phyloP scores from a whole-genome alignment of 2,797 vertebrate genomes.

The Anguilla megastoma region DNA sequence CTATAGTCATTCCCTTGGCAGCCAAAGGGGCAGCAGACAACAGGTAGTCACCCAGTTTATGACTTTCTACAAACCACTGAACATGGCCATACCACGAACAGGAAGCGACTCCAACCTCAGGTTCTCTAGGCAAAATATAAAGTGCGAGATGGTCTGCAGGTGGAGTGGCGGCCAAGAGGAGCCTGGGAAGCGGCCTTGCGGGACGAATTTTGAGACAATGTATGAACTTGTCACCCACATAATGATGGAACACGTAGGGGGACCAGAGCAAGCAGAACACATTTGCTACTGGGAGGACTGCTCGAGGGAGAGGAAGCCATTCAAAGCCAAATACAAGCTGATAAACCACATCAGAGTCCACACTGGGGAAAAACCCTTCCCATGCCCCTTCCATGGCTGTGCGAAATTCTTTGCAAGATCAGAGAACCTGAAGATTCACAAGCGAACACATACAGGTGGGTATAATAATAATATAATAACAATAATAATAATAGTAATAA shows the following conservation, averaged over 20 bases:
- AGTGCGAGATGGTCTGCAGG: conserved; percentile 74
- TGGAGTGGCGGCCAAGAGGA: conserved; percentile 73
- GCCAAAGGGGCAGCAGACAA: conserved; percentile 68
- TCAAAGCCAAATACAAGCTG: conserved; percentile 77
- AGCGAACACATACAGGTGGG: conserved; percentile 79
- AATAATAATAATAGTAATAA: conserved; percentile 19
- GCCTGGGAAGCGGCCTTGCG: conserved; percentile 65
- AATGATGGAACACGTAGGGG: conserved; percentile 76
- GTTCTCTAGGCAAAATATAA: conserved; percentile 70
- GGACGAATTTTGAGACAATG: conserved; percentile 75
- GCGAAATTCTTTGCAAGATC: conserved; percentile 76
- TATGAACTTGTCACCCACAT: conserved; percentile 80
- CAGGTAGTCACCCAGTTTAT: conserved; percentile 72
- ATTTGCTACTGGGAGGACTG: conserved; percentile 77
- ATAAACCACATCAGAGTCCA: conserved; percentile 74
- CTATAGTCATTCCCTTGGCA: conserved; percentile 66
- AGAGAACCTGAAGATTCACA: conserved; percentile 79
- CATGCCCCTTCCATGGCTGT: conserved; percentile 69
- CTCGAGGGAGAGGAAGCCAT: conserved; percentile 66
- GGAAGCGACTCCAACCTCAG: conserved; percentile 70
- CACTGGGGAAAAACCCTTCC: conserved; percentile 73
- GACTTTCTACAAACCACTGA: conserved; percentile 72
- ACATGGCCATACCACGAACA: conserved; percentile 71
- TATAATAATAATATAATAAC: conserved; percentile 37
- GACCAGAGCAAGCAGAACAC: conserved; percentile 68